phyloP scores from a whole-genome alignment of 2,888 invertebrate genomes.

The Drosophila quinaria region DNA sequence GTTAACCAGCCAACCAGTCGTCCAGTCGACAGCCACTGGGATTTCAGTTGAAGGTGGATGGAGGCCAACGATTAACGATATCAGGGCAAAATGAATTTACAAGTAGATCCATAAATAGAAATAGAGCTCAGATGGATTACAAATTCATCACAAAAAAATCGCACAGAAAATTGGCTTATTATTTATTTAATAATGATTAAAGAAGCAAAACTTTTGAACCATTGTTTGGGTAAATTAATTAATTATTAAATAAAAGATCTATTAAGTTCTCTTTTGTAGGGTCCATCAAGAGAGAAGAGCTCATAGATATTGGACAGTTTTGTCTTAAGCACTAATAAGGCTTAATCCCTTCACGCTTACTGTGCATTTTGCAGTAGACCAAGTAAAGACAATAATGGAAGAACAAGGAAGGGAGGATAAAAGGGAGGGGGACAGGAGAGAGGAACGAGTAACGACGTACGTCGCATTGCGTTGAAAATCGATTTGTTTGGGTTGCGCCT shows the following conservation, averaged over 20 bases:
- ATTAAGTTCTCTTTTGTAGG: background rate
- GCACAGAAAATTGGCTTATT: background rate
- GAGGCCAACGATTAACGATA: slow-evolving; percentile 43
- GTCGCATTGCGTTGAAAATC: slow-evolving; percentile 84
- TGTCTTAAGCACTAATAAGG: slow-evolving; percentile 75
- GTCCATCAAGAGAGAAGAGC: background rate
- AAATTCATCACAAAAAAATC: background rate
- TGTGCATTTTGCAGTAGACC: slow-evolving; percentile 69
- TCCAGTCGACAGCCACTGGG: slow-evolving; percentile 52
- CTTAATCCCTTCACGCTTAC: slow-evolving; percentile 85
- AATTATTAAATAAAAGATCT: background rate
- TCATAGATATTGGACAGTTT: slow-evolving; percentile 30
- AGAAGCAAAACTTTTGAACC: background rate
- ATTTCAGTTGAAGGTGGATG: too few relatives aligned
- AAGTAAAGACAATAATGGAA: background rate
- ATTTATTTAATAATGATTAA: background rate
- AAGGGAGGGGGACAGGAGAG: slow-evolving; percentile 23
- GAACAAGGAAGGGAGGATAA: slow-evolving; percentile 1
- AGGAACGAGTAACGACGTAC: slow-evolving; percentile 48
- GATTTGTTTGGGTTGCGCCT: slow-evolving; percentile 85
- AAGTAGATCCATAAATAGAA: slow-evolving; percentile 4
- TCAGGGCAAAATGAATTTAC: slow-evolving; percentile 8
- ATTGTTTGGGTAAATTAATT: background rate
- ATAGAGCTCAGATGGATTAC: background rate
- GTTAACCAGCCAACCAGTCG: slow-evolving; percentile 33